Conservation (phyloP, 2,888 invertebrate genomes). For the Caenorhabditis wallacei region DNA sequence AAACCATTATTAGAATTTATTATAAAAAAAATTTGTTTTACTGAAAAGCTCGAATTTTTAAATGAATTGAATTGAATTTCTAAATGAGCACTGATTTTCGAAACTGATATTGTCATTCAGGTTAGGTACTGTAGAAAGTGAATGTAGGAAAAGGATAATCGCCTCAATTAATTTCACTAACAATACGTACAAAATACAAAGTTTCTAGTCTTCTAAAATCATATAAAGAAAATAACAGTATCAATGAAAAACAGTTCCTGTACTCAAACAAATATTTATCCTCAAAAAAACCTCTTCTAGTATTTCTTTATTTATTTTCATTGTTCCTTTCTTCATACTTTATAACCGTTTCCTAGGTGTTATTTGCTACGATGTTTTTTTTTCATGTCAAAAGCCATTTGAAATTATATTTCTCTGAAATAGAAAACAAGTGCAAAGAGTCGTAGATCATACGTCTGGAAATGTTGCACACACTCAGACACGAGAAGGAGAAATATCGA, state of each 20-base stretch:
- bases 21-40: too few species aligned
- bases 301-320: conserved; percentile 9
- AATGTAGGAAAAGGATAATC: too few species aligned
- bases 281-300: background rate
- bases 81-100: too few species aligned
- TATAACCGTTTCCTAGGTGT: background rate
- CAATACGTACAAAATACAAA: background rate
- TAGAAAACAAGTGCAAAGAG: conserved; percentile 22
- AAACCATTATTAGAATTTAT: too few species aligned
- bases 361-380: conserved; percentile 10
- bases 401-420: conserved; percentile 1
- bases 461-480: conserved; percentile 14
- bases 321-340: background rate
- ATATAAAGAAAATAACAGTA: too few species aligned
- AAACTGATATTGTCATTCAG: too few species aligned
- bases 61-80: too few species aligned
- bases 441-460: conserved; percentile 29
- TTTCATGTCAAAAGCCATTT: background rate
- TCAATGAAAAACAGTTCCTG: conserved; percentile 2
- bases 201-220: too few species aligned
- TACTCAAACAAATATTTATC: background rate
- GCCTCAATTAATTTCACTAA: too few species aligned
- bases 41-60: too few species aligned
- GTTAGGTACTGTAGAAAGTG: too few species aligned
- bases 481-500: background rate